Conservation (phyloP, 2,888 invertebrate genomes). For the Drosophila heteroneura region DNA sequence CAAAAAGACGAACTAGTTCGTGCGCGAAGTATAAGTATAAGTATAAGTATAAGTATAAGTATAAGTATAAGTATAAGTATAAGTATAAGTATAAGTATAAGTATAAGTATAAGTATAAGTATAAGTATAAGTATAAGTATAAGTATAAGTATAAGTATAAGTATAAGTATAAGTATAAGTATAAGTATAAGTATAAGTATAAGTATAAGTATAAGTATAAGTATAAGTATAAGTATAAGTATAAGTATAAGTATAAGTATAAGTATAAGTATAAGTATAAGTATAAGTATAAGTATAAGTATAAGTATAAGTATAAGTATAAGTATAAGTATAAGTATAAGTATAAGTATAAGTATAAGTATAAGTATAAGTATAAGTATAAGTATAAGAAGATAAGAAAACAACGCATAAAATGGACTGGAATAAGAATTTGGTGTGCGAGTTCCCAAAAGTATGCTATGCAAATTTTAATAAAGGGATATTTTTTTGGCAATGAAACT, state of each 20-base stretch:
- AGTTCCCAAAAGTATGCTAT: conserved; percentile 9
- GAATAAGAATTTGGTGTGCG: neutral
- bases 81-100: neutral
- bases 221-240: neutral
- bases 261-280: conserved; percentile 15
- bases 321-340: too few relatives aligned
- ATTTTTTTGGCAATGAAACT: neutral
- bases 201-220: neutral
- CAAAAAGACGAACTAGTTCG: neutral
- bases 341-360: too few relatives aligned
- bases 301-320: too few relatives aligned
- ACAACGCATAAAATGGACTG: neutral
- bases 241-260: neutral
- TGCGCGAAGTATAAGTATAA: neutral
- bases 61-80: neutral
- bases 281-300: conserved; percentile 4
- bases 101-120: conserved; percentile 4
- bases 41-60: neutral
- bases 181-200: neutral
- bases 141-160: neutral
- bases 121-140: neutral
- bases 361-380: too few relatives aligned
- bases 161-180: neutral
- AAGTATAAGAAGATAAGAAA: neutral
- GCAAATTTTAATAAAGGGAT: neutral